Conservation (phyloP, 2,797 vertebrate species). For the Diceros bicornis region DNA sequence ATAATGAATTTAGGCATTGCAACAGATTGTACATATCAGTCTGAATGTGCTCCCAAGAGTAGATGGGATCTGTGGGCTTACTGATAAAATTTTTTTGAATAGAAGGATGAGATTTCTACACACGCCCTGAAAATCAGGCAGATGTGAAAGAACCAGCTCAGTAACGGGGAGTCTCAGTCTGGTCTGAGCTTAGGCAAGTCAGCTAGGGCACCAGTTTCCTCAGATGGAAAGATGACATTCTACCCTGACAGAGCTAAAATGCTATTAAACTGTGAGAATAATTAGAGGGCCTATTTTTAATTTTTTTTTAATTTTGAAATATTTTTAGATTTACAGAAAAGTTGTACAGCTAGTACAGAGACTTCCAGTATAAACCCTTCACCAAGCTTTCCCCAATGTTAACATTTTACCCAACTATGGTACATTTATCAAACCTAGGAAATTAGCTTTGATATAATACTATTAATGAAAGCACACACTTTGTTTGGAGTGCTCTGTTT, state of each 20-base stretch:
- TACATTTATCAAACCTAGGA: neutral
- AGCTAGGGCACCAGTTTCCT: neutral
- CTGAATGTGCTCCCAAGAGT: neutral
- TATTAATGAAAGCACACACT: neutral
- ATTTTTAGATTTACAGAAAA: conserved; percentile 20
- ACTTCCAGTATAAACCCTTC: neutral
- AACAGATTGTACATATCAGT: neutral
- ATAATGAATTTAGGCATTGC: neutral
- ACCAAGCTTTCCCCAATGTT: neutral
- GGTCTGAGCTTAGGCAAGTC: neutral
- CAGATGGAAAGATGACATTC: neutral
- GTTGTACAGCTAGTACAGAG: neutral
- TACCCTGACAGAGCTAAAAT: neutral
- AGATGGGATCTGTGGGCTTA: neutral
- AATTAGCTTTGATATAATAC: neutral
- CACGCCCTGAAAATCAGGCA: neutral
- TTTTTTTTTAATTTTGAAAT: neutral
- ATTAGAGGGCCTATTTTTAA: neutral
- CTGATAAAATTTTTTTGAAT: neutral
- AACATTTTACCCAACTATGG: neutral
- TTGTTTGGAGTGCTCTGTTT: neutral
- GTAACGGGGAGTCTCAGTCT: neutral
- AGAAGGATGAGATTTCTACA: neutral
- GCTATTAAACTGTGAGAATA: neutral
- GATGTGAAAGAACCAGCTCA: neutral